phyloP scores from a whole-genome alignment of 2,797 vertebrate species.

The Mormyrops boulengeri region DNA sequence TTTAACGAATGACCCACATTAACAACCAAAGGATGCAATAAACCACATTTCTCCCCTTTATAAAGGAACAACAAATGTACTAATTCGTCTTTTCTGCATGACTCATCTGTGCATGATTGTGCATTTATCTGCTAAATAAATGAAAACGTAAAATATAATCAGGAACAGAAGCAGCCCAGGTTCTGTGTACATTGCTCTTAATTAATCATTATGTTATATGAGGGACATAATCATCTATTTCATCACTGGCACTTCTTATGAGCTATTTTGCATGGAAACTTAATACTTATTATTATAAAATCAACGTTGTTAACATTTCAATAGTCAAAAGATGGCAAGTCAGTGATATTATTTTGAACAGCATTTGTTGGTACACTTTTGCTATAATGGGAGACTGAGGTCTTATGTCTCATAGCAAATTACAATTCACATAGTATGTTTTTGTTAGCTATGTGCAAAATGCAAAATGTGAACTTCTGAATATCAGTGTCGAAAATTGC shows the following conservation, averaged over 20 bases:
- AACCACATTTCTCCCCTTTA: background rate
- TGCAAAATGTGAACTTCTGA: background rate
- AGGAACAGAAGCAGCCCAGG: background rate
- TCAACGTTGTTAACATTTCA: background rate
- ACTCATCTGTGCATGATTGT: constrained; percentile 4
- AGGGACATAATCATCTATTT: background rate
- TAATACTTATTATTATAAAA: background rate
- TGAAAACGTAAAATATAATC: background rate
- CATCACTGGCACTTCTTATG: background rate
- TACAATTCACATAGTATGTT: background rate
- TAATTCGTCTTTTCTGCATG: background rate
- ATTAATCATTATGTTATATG: too few species aligned
- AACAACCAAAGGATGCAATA: background rate
- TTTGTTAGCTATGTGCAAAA: background rate
- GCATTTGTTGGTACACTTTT: background rate
- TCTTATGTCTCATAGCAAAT: background rate
- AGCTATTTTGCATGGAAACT: background rate
- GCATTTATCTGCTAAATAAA: background rate
- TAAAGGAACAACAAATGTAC: background rate
- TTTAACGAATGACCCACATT: background rate
- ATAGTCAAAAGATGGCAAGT: background rate
- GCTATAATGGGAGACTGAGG: background rate
- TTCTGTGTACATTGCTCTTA: background rate
- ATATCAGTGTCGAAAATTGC: background rate
- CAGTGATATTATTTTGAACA: background rate